Percentiles rank a stretch among this genome's conserved stretches.
Evolutionary conservation across 2,888 invertebrate genomes (phyloP).

Genomic region (Erannis defoliaria): DNA sequence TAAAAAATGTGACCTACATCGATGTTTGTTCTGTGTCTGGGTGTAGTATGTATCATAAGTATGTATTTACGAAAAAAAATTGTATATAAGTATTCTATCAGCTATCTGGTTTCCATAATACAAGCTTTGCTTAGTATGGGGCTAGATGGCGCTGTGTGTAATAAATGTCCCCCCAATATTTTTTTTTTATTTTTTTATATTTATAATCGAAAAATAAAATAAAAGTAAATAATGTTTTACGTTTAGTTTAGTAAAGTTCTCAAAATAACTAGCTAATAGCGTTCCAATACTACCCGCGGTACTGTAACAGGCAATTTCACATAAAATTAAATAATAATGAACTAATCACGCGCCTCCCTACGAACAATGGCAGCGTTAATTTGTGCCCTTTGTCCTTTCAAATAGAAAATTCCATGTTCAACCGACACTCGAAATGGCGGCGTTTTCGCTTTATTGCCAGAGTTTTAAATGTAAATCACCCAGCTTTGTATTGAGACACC

Average conservation of each 20-base stretch:
- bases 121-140: no score
- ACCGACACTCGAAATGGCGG: slow-evolving; percentile 70
- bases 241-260: slow-evolving; percentile 20
- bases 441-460: slow-evolving; percentile 75
- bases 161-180: no score
- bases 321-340: slow-evolving; percentile 83
- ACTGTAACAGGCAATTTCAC: slow-evolving; percentile 56
- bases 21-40: no score
- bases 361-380: slow-evolving; percentile 81
- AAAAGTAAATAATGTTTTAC: no score
- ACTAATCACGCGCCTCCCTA: slow-evolving; percentile 67
- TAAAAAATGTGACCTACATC: no score
- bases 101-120: no score
- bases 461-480: slow-evolving; percentile 80
- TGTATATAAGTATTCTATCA: no score
- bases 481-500: slow-evolving; percentile 66
- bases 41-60: no score
- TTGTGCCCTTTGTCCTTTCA: slow-evolving; percentile 80
- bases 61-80: no score
- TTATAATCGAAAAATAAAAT: background rate
- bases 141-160: no score
- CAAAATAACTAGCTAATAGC: slow-evolving; percentile 25
- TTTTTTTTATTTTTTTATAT: no score
- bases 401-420: slow-evolving; percentile 84
- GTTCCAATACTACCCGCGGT: slow-evolving; percentile 41